phyloP scores from a whole-genome alignment of 2,888 invertebrate genomes.

The Drosophila parthenogenetica region DNA sequence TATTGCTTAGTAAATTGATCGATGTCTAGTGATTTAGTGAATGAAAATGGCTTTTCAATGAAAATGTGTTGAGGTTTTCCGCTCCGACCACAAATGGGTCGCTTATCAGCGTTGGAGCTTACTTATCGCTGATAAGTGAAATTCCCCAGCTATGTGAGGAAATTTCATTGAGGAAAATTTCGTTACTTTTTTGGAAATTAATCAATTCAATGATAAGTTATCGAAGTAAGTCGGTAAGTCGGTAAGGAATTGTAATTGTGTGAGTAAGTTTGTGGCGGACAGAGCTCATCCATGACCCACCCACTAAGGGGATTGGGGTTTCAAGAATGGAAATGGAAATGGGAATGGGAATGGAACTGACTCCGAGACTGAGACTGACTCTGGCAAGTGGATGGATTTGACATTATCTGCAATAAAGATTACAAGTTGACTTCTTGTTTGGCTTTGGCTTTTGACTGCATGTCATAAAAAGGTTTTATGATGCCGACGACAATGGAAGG shows the following conservation, averaged over 20 bases:
- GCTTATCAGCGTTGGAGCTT: slow-evolving; percentile 30
- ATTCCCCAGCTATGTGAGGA: slow-evolving; percentile 29
- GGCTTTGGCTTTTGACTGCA: slow-evolving; percentile 70
- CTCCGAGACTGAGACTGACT: slow-evolving; percentile 1
- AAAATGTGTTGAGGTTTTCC: slow-evolving; percentile 5
- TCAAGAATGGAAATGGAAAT: not conserved
- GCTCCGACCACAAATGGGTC: not conserved
- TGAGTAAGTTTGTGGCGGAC: slow-evolving; percentile 36
- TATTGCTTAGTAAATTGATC: slow-evolving; percentile 40
- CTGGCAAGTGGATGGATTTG: slow-evolving; percentile 72
- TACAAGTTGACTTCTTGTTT: slow-evolving; percentile 77
- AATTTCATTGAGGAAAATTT: slow-evolving; percentile 41
- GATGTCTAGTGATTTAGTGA: slow-evolving; percentile 35
- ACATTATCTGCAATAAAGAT: slow-evolving; percentile 78
- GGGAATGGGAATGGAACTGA: not conserved
- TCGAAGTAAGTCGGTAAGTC: slow-evolving; percentile 33
- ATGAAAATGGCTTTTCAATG: slow-evolving; percentile 45
- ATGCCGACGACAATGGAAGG: slow-evolving; percentile 46
- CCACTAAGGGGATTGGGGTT: not conserved
- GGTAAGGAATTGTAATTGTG: slow-evolving; percentile 26
- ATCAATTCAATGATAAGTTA: slow-evolving; percentile 67
- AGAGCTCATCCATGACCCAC: slow-evolving; percentile 18
- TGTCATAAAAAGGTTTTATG: slow-evolving; percentile 76
- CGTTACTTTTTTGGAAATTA: slow-evolving; percentile 49
- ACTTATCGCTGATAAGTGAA: slow-evolving; percentile 40